phyloP scores from a whole-genome alignment of 2,888 invertebrate genomes.

The Tyria jacobaeae region DNA sequence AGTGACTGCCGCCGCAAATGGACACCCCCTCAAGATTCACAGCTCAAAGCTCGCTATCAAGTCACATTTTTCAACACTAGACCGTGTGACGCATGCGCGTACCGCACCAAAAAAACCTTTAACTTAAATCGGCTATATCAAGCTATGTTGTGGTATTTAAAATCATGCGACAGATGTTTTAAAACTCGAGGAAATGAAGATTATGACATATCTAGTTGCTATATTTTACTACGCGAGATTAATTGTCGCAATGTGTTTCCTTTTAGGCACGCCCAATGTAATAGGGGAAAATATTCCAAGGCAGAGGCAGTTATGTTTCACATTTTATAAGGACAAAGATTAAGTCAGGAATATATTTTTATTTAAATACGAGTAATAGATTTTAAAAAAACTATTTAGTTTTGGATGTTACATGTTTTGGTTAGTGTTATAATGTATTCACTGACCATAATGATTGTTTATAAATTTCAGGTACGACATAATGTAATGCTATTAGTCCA shows the following conservation, averaged over 20 bases:
- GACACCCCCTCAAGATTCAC: no score
- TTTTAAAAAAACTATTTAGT: neutral
- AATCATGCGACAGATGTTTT: neutral
- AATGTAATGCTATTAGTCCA: neutral
- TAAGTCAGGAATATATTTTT: neutral
- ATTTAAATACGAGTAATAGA: neutral
- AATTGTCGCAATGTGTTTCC: no score
- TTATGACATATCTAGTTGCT: neutral
- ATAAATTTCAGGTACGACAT: neutral
- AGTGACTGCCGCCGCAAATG: no score
- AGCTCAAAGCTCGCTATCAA: neutral
- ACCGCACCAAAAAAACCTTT: neutral
- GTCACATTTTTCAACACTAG: neutral
- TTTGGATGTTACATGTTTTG: slow-evolving; percentile 6
- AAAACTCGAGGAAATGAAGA: neutral
- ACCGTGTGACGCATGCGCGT: neutral
- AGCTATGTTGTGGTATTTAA: neutral
- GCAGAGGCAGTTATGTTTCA: neutral
- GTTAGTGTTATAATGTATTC: neutral
- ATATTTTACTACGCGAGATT: no score
- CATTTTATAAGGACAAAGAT: neutral
- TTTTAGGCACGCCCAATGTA: no score
- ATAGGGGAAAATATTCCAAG: neutral
- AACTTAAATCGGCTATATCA: neutral
- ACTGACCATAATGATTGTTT: slow-evolving; percentile 5